These are phyloP conservation scores for Acanthurus leucopareius DNA, from an alignment of 2,797 vertebrate species.

Conservation along the genomic window DNA sequence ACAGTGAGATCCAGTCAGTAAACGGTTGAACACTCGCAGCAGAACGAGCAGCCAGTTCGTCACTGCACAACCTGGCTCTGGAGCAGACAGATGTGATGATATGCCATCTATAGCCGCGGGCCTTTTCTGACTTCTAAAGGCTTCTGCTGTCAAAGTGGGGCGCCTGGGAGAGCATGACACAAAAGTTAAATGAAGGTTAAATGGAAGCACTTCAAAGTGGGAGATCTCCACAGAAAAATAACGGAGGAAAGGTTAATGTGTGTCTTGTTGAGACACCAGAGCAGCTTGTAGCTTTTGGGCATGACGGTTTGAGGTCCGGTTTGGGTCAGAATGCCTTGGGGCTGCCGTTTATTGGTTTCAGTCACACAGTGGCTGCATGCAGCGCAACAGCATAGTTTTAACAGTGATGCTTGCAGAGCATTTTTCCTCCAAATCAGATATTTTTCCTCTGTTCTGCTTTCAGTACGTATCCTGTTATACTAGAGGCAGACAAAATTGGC, in stretches of 20 bases:
- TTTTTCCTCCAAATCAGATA: conserved; percentile 32
- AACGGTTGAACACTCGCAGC: conserved; percentile 42
- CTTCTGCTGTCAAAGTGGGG: conserved; percentile 77
- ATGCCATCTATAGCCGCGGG: conserved; percentile 80
- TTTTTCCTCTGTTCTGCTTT: conserved; percentile 29
- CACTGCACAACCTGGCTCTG: conserved; percentile 57
- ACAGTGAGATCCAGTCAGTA: conserved; percentile 33
- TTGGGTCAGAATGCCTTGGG: conserved; percentile 73
- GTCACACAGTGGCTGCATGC: conserved; percentile 39
- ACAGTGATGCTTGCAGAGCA: conserved; percentile 42
- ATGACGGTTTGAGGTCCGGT: conserved; percentile 71
- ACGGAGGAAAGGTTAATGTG: conserved; percentile 82
- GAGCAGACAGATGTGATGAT: conserved; percentile 83
- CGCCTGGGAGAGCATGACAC: conserved; percentile 74
- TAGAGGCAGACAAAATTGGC: conserved; percentile 12
- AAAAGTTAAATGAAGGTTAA: conserved; percentile 86
- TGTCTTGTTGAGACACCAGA: conserved; percentile 81
- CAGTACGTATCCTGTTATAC: conserved; percentile 19
- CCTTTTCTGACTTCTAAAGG: conserved; percentile 82
- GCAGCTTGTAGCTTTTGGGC: conserved; percentile 84
- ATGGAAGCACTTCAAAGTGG: conserved; percentile 84
- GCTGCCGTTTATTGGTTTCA: conserved; percentile 64
- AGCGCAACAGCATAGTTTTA: conserved; percentile 43
- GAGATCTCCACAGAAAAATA: conserved; percentile 75
- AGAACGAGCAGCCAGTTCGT: conserved; percentile 59